Evolutionary conservation across 2,888 invertebrate genomes (phyloP), one percentile per base, ranked within the genome.

Genomic region (Parthenolecanium corni): DNA sequence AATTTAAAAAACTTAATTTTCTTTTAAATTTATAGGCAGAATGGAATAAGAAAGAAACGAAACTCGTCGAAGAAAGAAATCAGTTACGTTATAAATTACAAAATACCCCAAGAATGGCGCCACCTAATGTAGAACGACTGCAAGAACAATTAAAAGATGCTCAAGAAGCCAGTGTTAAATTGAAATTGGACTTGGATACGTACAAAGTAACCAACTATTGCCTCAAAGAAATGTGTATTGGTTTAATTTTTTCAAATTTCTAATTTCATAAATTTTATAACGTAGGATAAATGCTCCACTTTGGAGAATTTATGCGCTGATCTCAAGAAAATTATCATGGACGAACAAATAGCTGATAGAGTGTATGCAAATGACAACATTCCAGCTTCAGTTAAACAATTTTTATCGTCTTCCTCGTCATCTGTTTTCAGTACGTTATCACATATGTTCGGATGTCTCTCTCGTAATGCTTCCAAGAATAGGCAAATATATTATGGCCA

Each of bases 121-220:
- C 42, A 16, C 53, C 63, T 1, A 46, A 63, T 52, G 38, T 53
- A 11, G 63, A 63, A 53, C 42, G 36, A n/a, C 9, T 63, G 14
- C 53, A 54, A 52, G 63, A 63, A 38, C 52, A 63, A 47, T 18
- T 63, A 6, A 63, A 63, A 63, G 63, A 63, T 47, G 36, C 46
- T 36, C 44, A 63, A 47, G 63, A 63, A n/a, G 16, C 53, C 3
- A 52, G 53, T 47, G 44, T 63, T 14, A 63, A 63, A 63, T 31
- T 63, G 24, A 63, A 63, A 53, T 36, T 53, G 12, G 63, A 63
- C 53, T 63, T 24, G 4, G 63, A 63, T 16, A 38, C 61, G 9
- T 61, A 47, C 61, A 61, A 61, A 31, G 61, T 61, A 61, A 12
- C 5, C 4, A n/a, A 6, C 44, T 14, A 21, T 49, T 23, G 21